Evolutionary conservation across 2,888 invertebrate species (phyloP).

Genomic region (Allygus modestus): DNA sequence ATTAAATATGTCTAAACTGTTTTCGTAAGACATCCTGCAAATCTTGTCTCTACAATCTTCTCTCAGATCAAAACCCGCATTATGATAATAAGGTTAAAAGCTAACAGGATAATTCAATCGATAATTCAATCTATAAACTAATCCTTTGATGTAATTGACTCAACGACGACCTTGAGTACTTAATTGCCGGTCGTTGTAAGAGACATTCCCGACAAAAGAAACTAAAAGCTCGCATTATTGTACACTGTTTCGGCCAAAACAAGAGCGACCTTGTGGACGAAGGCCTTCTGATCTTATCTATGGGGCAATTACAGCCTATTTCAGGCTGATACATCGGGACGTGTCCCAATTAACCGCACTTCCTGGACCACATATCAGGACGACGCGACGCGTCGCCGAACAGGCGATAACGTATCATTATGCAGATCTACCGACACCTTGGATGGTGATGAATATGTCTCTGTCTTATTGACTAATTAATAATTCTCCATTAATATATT

Average conservation of each 20-base stretch:
- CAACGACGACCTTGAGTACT: not conserved
- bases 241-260: constrained; percentile 2
- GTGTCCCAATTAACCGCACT: constrained; percentile 18
- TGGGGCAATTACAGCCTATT: constrained; percentile 15
- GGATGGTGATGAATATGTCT: not conserved
- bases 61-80: not conserved
- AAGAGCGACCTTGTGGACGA: not conserved
- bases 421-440: not conserved
- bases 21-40: too few relatives aligned
- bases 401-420: not conserved
- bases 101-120: constrained; percentile 3
- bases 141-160: constrained; percentile 22
- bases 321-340: not conserved
- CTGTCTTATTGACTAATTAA: not conserved
- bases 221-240: constrained; percentile 12
- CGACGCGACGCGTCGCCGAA: not conserved
- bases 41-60: too few relatives aligned
- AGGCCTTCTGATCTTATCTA: not conserved
- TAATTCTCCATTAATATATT: not conserved
- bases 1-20: too few relatives aligned
- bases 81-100: constrained; percentile 15
- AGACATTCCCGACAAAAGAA: constrained; percentile 3
- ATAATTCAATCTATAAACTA: not conserved
- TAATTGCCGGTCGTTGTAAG: constrained; percentile 17
- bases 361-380: constrained; percentile 2